phyloP scores from a whole-genome alignment of 2,888 invertebrate genomes.

The Drosophila setosimentum region DNA sequence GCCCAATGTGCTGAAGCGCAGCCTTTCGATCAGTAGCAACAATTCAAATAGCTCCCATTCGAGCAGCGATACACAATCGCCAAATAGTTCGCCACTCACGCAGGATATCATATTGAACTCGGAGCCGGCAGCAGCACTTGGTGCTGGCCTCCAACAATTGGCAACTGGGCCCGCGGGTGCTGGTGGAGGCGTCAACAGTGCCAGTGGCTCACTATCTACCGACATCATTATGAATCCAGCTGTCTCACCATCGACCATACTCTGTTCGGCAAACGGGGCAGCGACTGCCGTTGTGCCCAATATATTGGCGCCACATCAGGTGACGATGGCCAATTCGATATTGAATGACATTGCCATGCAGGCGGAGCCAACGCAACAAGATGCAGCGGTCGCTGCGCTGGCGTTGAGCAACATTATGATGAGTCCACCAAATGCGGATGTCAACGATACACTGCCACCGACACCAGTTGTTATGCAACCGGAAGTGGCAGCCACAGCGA shows the following conservation, averaged over 20 bases:
- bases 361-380: slow-evolving; percentile 82
- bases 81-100: slow-evolving; percentile 82
- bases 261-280: slow-evolving; percentile 85
- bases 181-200: slow-evolving; percentile 43
- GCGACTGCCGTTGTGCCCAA: slow-evolving; percentile 82
- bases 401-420: slow-evolving; percentile 84
- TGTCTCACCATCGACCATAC: slow-evolving; percentile 87
- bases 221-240: slow-evolving; percentile 88
- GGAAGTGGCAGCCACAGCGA: slow-evolving; percentile 81
- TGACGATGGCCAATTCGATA: slow-evolving; percentile 83
- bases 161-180: slow-evolving; percentile 31
- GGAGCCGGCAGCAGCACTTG: slow-evolving; percentile 83
- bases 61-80: slow-evolving; percentile 68
- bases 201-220: slow-evolving; percentile 72
- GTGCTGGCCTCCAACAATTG: slow-evolving; percentile 74
- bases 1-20: slow-evolving; percentile 83
- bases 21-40: slow-evolving; percentile 84
- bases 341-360: slow-evolving; percentile 84
- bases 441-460: slow-evolving; percentile 63
- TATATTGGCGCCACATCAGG: slow-evolving; percentile 83
- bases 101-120: slow-evolving; percentile 85
- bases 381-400: slow-evolving; percentile 81
- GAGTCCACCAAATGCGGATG: slow-evolving; percentile 76
- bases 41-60: slow-evolving; percentile 62
- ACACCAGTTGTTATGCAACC: slow-evolving; percentile 75